phyloP scores from a whole-genome alignment of 2,888 invertebrate genomes.

The Glyphotaelius pellucidus region DNA sequence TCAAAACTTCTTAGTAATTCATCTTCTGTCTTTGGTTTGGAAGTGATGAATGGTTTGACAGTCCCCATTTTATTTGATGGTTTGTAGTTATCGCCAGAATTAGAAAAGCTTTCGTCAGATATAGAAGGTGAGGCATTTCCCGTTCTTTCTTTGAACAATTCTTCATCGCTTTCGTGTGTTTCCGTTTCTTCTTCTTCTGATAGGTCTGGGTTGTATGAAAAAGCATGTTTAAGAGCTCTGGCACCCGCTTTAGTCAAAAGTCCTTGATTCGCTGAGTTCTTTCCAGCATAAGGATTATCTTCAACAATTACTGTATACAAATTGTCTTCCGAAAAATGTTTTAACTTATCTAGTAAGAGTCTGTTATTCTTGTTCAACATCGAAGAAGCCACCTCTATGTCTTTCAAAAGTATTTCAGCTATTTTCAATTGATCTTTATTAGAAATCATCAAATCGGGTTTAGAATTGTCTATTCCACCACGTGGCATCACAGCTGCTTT shows the following conservation, averaged over 20 bases:
- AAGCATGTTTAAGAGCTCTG: neutral
- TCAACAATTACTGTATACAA: neutral
- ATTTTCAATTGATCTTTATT: neutral
- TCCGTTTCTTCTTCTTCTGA: neutral
- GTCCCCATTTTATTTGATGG: neutral
- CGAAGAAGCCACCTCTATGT: neutral
- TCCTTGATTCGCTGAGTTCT: neutral
- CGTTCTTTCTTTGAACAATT: neutral
- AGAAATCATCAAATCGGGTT: neutral
- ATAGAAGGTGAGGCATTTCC: neutral
- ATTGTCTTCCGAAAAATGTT: neutral
- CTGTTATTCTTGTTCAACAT: neutral
- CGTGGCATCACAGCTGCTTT: neutral
- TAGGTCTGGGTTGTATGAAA: neutral
- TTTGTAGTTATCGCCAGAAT: neutral
- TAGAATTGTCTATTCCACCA: neutral
- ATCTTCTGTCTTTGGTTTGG: neutral
- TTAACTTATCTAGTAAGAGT: neutral
- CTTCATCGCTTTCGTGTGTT: neutral
- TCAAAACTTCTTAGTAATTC: neutral
- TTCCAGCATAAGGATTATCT: neutral
- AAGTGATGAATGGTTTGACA: neutral
- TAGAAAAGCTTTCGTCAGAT: neutral
- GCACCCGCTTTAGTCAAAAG: neutral
- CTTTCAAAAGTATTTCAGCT: neutral